A percentile compares a stretch with the other conserved stretches of the same genome.
phyloP scores from a whole-genome alignment of 1,140 invertebrate species.

The Drosophila eugracilis region DNA sequence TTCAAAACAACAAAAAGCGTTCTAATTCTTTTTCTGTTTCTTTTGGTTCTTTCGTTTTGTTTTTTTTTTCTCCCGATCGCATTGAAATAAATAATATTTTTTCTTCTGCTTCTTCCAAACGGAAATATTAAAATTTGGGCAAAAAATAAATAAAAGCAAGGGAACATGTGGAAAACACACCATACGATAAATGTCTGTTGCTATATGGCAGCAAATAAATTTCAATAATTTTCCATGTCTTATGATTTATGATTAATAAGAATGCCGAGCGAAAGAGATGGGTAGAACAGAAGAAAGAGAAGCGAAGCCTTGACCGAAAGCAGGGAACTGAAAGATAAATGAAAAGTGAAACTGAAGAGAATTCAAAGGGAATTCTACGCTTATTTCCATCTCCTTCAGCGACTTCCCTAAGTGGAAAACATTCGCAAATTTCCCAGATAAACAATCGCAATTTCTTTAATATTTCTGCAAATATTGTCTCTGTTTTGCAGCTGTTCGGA shows the following conservation, averaged over 20 bases:
- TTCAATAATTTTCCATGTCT: slow-evolving; percentile 47
- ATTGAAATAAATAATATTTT: slow-evolving; percentile 41
- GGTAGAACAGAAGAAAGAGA: neutral
- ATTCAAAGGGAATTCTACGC: slow-evolving; percentile 38
- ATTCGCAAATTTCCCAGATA: slow-evolving; percentile 17
- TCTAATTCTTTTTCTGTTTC: slow-evolving; percentile 38
- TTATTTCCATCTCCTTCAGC: neutral
- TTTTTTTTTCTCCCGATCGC: slow-evolving; percentile 10
- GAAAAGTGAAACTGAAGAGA: slow-evolving; percentile 56
- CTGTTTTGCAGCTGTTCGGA: slow-evolving; percentile 62
- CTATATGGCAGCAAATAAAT: slow-evolving; percentile 48
- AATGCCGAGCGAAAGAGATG: neutral
- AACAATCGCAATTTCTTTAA: slow-evolving; percentile 28
- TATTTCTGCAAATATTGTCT: slow-evolving; percentile 57
- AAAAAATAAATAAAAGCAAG: slow-evolving; percentile 33
- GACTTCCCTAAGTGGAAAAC: slow-evolving; percentile 54
- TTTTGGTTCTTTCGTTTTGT: slow-evolving; percentile 4
- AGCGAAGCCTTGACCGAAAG: slow-evolving; percentile 58
- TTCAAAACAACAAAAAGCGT: slow-evolving; percentile 37
- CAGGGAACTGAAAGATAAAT: slow-evolving; percentile 22
- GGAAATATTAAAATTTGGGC: slow-evolving; percentile 50
- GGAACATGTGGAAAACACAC: slow-evolving; percentile 19
- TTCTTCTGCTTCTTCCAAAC: slow-evolving; percentile 33
- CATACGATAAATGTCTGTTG: slow-evolving; percentile 19
- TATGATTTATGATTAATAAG: slow-evolving; percentile 24